Evolutionary conservation across 2,797 vertebrate species (phyloP), one percentile per base, ranked within the genome.

Genomic region (Clarias laeviceps): DNA sequence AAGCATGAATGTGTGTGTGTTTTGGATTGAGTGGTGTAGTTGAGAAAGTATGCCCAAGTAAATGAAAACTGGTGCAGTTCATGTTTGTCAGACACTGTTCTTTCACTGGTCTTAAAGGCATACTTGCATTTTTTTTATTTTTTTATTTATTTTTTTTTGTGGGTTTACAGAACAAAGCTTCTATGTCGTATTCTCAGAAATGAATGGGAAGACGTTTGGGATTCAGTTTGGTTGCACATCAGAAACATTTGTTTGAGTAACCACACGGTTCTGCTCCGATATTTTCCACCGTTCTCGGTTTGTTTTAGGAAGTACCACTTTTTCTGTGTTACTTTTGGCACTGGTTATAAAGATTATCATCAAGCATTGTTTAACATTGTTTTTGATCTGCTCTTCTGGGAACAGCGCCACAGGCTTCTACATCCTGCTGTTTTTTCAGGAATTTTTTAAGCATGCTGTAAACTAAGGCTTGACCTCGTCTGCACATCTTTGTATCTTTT

Each of bases 391-490:
- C 82, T 87, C 45, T 70, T 82, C 15, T 32, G 45, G 82, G 73
- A 87, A 87, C 68, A 66, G 62, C 54, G 61, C 70, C 69, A 65
- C 56, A 78, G 32, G 82, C 32, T 85, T 69, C 54, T 79, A 72
- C 73, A 78, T 88, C 84, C 84, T 85, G 61, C 62, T 80, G 45
- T 79, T 87, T 34, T 87, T 89, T 27, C 37, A 83, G 76, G 85
- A 84, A 82, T 88, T 87, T 90, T 86, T 83, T 83, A 82, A 83
- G 78, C 86, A 79, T 72, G 86, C 37, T 83, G 62, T 9, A 65
- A 68, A 20, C 40, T 61, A 22, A 59, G 65, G 18, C 81, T 88
- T 34, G 57, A 65, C 88, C 89, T 89, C 86, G 61, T 66, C 56
- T 83, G 79, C 88, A 90, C 79, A 86, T 76, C 68, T 80, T 3